Evolutionary conservation across 2,888 invertebrate genomes (phyloP), one percentile per base, ranked within the genome.

Genomic region (Therioaphis trifolii): DNA sequence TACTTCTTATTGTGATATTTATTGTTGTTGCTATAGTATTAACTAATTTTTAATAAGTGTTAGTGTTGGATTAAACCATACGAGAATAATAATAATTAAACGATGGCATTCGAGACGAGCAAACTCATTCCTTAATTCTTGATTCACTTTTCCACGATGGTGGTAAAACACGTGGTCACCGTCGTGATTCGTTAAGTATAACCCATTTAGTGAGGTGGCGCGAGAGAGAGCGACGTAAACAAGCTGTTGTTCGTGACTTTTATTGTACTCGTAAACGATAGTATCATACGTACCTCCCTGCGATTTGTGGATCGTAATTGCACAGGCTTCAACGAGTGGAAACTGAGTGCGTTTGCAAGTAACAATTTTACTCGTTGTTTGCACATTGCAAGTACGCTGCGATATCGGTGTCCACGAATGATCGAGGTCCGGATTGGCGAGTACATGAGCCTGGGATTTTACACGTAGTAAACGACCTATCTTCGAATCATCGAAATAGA

Each of bases 31-130:
- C n/a, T n/a, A n/a, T n/a, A n/a, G n/a, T n/a, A n/a, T n/a, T n/a
- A n/a, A n/a, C n/a, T n/a, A n/a, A n/a, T n/a, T n/a, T n/a, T n/a
- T n/a, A n/a, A n/a, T n/a, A n/a, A n/a, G n/a, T n/a, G n/a, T n/a
- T n/a, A n/a, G n/a, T n/a, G n/a, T n/a, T n/a, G n/a, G n/a, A n/a
- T n/a, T n/a, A n/a, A n/a, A n/a, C n/a, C n/a, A n/a, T n/a, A n/a
- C n/a, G n/a, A n/a, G n/a, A n/a, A n/a, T n/a, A n/a, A n/a, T n/a
- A n/a, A n/a, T n/a, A n/a, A n/a, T n/a, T n/a, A 58, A 58, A 58
- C 58, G 58, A 58, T 58, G 58, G 24, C 21, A 24, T 24, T 58
- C 58, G 24, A 58, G 58, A 58, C 58, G 58, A n/a, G 55, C 21
- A 21, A 55, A 55, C 55, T 55, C 55, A 21, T 12, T 55, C 5